phyloP scores from a whole-genome alignment of 2,888 invertebrate species.

The Horisme vitalbata region DNA sequence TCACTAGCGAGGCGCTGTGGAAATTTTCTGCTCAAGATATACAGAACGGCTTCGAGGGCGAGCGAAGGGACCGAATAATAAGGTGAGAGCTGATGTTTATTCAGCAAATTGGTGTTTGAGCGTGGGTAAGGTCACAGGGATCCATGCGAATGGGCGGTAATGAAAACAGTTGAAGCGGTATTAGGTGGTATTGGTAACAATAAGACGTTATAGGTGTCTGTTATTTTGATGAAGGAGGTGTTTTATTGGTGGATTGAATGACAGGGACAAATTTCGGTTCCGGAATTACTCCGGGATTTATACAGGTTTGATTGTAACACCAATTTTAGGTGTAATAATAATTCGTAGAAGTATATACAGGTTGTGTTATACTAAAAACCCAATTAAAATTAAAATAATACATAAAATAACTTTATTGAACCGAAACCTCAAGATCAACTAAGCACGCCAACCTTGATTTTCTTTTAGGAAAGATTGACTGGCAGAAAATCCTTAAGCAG shows the following conservation, averaged over 20 bases:
- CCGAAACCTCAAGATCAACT: too few relatives aligned
- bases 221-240: slow-evolving; percentile 28
- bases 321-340: too few relatives aligned
- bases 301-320: not conserved
- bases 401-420: too few relatives aligned
- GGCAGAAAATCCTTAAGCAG: too few relatives aligned
- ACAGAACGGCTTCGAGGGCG: slow-evolving; percentile 94
- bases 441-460: too few relatives aligned
- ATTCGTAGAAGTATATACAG: too few relatives aligned
- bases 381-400: too few relatives aligned
- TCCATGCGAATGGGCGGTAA: slow-evolving; percentile 50
- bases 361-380: too few relatives aligned
- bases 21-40: slow-evolving; percentile 93
- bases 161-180: slow-evolving; percentile 47
- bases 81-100: slow-evolving; percentile 74
- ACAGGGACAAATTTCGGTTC: slow-evolving; percentile 19
- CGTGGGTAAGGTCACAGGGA: slow-evolving; percentile 42
- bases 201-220: slow-evolving; percentile 30
- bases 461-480: too few relatives aligned
- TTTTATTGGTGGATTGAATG: slow-evolving; percentile 16
- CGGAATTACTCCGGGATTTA: slow-evolving; percentile 4
- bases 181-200: slow-evolving; percentile 36
- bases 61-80: slow-evolving; percentile 93
- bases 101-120: slow-evolving; percentile 70
- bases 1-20: slow-evolving; percentile 95